A percentile compares a stretch with the other conserved stretches of the same genome.
Conservation (phyloP, 2,797 vertebrate species). For the Margarornis squamiger region DNA sequence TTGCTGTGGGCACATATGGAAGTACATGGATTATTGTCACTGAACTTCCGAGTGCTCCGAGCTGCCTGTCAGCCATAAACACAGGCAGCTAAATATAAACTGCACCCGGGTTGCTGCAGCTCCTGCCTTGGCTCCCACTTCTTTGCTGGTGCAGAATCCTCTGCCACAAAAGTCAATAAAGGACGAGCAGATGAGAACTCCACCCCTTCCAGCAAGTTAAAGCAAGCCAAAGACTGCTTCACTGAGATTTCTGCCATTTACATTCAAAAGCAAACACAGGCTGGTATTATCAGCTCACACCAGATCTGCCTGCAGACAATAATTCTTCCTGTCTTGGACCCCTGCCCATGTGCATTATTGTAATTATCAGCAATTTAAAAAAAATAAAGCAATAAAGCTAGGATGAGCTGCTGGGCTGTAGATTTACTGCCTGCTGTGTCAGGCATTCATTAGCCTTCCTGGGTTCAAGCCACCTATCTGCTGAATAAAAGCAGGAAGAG, state of each 20-base stretch:
- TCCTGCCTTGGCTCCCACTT: neutral
- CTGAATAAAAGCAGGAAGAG: constrained; percentile 60
- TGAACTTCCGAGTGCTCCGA: neutral
- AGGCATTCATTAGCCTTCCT: constrained; percentile 65
- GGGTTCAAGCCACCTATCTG: constrained; percentile 52
- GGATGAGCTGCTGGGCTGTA: constrained; percentile 58
- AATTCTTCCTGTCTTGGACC: constrained; percentile 77
- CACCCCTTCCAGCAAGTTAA: constrained; percentile 57
- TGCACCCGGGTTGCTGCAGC: neutral
- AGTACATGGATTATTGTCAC: neutral
- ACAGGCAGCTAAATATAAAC: neutral
- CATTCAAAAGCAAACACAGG: constrained; percentile 68
- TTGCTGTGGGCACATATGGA: accelerated
- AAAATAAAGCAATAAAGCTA: constrained; percentile 72
- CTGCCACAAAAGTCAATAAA: neutral
- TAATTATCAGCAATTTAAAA: constrained; percentile 77
- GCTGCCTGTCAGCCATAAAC: neutral
- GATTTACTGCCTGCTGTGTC: constrained; percentile 63
- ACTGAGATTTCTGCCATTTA: constrained; percentile 60
- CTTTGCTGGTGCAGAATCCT: neutral
- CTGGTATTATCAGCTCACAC: constrained; percentile 71
- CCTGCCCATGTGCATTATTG: constrained; percentile 73
- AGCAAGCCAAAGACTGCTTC: constrained; percentile 59
- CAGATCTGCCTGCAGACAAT: constrained; percentile 77
- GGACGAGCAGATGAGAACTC: constrained; percentile 24